phyloP scores from a whole-genome alignment of 2,113 vertebrate genomes.

The Actenoides lindsayi region DNA sequence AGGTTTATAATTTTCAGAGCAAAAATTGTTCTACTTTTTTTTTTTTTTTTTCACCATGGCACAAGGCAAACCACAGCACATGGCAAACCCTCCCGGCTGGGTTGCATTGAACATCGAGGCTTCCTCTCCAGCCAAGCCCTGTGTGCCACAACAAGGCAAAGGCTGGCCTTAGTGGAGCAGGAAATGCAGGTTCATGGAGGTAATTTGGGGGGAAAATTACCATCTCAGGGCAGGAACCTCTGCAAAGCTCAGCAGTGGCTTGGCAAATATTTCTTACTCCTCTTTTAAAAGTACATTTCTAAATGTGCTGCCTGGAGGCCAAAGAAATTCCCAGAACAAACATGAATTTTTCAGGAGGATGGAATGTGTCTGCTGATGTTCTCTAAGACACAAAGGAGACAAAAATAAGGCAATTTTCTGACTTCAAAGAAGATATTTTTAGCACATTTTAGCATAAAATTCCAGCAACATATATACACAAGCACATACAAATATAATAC shows the following conservation, averaged over 20 bases:
- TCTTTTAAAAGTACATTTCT: slow-evolving; percentile 28
- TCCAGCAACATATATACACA: background rate
- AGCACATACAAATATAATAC: background rate
- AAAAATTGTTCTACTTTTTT: background rate
- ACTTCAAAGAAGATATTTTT: slow-evolving; percentile 18
- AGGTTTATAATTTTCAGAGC: background rate
- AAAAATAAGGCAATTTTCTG: slow-evolving; percentile 24
- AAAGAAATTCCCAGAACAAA: slow-evolving; percentile 46
- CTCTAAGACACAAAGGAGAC: slow-evolving; percentile 5
- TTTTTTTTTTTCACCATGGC: fast-evolving
- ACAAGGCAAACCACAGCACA: background rate
- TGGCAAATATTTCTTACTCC: background rate
- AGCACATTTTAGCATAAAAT: background rate
- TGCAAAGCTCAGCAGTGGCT: background rate
- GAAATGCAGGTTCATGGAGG: background rate
- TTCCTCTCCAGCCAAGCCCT: background rate
- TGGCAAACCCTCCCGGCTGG: background rate
- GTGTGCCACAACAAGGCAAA: background rate
- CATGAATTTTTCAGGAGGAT: slow-evolving; percentile 59
- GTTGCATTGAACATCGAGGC: background rate
- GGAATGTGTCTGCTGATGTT: slow-evolving; percentile 23
- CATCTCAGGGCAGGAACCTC: background rate
- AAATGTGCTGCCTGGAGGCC: slow-evolving; percentile 36
- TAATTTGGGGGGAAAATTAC: background rate
- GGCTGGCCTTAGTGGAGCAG: background rate